Evolutionary conservation across 2,888 invertebrate species (phyloP), one percentile per base, ranked within the genome.

Genomic region (Nemapogon koenigi): DNA sequence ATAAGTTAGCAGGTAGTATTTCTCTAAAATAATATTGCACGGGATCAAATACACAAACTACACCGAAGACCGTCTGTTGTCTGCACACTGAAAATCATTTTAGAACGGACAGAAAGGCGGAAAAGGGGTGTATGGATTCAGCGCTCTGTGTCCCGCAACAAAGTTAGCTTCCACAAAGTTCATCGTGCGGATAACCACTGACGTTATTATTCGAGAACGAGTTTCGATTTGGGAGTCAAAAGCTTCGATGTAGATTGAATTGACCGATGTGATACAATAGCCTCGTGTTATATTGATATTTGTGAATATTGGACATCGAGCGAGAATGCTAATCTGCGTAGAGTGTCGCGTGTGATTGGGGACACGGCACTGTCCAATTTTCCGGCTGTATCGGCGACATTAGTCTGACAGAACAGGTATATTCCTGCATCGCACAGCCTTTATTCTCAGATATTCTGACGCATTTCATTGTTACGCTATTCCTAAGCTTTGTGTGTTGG

Each of bases 331-430:
- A 76, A 78, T 78, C 73, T 75, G 71, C 68, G 68, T 69, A 57
- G 73, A 68, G 71, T 69, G 73, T 72, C 71, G 71, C 71, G 62
- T 73, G 62, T 75, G 76, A 78, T 78, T 76, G 75, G 71, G 59
- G 65, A 18, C 28, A 27, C 68, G 60, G 55, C 59, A 62, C 59
- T 66, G 73, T 75, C 67, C 76, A 76, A 78, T 78, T 76, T 76
- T 75, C 75, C 75, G 71, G 72, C 64, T 46, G 59, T 35, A 26
- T 25, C 25, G 35, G 42, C 49, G 54, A 58, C 63, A 71, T 67
- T 70, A 71, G 69, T 67, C 64, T 56, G 51, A 50, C 63, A 59
- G 65, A 67, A 69, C 18, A 15, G 15, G 31, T 31, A 31, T n/a
- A n/a, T n/a, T n/a, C n/a, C n/a, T n/a, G n/a, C n/a, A n/a, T 31